phyloP scores from a whole-genome alignment of 2,113 vertebrate species.

The Ciconia boyciana region DNA sequence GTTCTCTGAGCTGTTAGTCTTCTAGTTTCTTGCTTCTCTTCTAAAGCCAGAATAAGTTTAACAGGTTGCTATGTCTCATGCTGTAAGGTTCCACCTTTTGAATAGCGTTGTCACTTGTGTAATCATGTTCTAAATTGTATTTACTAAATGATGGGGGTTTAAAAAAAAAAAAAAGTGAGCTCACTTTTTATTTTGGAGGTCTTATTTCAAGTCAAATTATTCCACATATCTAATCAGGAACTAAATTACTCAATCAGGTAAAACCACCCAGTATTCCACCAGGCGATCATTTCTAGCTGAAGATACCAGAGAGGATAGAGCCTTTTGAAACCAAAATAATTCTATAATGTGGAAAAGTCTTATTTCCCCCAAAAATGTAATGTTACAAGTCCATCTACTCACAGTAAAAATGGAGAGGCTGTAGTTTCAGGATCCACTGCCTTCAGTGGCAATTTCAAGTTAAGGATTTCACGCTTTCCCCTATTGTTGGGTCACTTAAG shows the following conservation, averaged over 20 bases:
- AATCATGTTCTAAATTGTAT: background rate
- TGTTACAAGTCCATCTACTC: background rate
- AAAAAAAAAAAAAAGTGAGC: background rate
- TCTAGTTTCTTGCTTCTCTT: background rate
- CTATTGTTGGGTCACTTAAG: background rate
- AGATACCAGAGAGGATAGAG: background rate
- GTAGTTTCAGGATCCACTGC: background rate
- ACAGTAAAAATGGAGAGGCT: background rate
- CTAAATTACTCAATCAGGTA: background rate
- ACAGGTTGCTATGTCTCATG: background rate
- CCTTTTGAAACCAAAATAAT: background rate
- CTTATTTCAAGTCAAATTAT: background rate
- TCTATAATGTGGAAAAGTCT: background rate
- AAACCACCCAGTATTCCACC: background rate
- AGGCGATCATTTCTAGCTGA: background rate
- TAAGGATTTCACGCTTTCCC: background rate
- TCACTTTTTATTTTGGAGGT: background rate
- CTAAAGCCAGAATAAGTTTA: background rate
- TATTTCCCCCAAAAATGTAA: accelerated
- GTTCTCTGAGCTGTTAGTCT: background rate
- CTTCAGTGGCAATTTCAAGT: background rate
- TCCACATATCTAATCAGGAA: background rate
- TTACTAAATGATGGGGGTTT: background rate
- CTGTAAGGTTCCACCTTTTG: background rate
- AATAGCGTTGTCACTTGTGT: background rate